phyloP scores from a whole-genome alignment of 2,113 vertebrate genomes.

The Microcebus ravelobensis region DNA sequence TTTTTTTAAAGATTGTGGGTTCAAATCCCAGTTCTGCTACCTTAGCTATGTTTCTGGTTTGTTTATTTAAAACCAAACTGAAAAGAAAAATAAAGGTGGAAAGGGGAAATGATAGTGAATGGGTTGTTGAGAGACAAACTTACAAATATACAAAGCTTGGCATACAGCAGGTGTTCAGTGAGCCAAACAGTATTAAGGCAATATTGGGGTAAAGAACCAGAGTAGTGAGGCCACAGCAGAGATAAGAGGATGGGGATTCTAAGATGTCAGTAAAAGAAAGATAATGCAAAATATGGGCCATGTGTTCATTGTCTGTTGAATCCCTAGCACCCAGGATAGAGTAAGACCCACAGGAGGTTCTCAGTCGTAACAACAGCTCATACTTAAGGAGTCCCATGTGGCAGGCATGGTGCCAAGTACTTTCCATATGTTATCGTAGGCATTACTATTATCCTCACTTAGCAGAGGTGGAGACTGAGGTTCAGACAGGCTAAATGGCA shows the following conservation, averaged over 20 bases:
- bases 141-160: neutral
- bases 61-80: conserved; percentile 37
- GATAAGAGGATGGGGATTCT: neutral
- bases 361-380: neutral
- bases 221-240: neutral
- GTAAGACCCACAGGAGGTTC: neutral
- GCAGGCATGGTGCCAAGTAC: neutral
- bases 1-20: neutral
- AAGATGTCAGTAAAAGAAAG: neutral
- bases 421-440: neutral
- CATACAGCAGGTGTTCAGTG: neutral
- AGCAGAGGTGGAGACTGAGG: neutral
- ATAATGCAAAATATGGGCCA: neutral
- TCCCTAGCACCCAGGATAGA: neutral
- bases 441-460: neutral
- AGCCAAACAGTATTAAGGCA: neutral
- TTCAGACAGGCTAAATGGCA: neutral
- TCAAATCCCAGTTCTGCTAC: conserved; percentile 37
- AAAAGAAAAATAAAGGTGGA: neutral
- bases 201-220: neutral
- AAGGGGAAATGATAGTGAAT: neutral
- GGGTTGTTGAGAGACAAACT: neutral
- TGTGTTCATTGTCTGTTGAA: neutral
- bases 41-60: neutral
- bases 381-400: neutral